Percentiles rank a stretch among this genome's conserved stretches.
Evolutionary conservation across 2,888 invertebrate species (phyloP).

Genomic region (Aleiodes leptofemur): DNA sequence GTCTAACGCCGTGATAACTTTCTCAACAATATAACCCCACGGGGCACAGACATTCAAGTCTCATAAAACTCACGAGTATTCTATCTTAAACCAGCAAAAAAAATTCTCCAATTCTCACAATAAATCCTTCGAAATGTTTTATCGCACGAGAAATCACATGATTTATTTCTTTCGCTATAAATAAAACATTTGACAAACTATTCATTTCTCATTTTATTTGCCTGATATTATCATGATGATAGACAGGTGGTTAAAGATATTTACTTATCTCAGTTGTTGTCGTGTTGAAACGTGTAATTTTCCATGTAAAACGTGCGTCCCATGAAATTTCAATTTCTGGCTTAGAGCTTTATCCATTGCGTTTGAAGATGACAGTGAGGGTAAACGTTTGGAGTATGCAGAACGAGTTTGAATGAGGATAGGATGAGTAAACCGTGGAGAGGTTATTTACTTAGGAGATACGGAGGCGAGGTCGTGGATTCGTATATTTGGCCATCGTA

Average conservation of each 20-base stretch:
- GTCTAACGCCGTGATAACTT: no score
- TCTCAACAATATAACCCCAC: no score
- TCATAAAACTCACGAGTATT: no score
- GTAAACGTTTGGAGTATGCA: constrained; percentile 9
- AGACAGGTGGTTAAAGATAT: not conserved
- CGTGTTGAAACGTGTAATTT: constrained; percentile 43
- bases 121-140: no score
- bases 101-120: no score
- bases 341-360: constrained; percentile 32
- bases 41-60: no score
- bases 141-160: not conserved
- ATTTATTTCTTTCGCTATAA: not conserved
- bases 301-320: constrained; percentile 32
- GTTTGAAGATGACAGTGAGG: constrained; percentile 20
- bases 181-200: not conserved
- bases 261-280: constrained; percentile 16
- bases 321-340: constrained; percentile 43
- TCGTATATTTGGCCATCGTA: constrained; percentile 34
- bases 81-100: no score
- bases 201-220: not conserved
- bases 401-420: constrained; percentile 21
- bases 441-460: constrained; percentile 46
- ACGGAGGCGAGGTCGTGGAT: constrained; percentile 42
- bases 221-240: not conserved
- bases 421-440: constrained; percentile 38